Evolutionary conservation across 2,888 invertebrate species (phyloP), one percentile per base, ranked within the genome.

Genomic region (Drosophila affinis): DNA sequence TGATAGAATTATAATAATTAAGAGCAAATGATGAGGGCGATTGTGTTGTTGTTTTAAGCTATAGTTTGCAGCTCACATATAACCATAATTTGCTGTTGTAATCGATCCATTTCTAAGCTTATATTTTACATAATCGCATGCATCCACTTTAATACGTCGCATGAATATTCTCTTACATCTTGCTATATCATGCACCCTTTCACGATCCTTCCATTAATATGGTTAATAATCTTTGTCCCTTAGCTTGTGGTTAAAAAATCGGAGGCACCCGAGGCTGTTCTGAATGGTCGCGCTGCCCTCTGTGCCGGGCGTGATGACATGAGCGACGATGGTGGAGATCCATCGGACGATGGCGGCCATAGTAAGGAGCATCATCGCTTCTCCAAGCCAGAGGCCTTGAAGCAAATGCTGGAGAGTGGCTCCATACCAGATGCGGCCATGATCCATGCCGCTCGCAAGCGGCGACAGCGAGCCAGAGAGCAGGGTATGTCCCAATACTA

Each of bases 371-470:
- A 80, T 1, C 94, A 94, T 88, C 93, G 93, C 77, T 95, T 95
- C 87, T 93, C 93, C 14, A 93, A 93, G 83, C 93, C 94, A 0
- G 96, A 96, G 90, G 94, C 95, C 76, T 95, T 97, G 87, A 95
- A 96, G 90, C 95, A 95, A 85, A 95, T 97, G 82, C 93, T 97
- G 75, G 96, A 96, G 92, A 96, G 96, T 90, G 98, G 98, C 17
- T 96, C 95, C 79, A 99, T 99, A 90, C 99, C 99, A 10, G 99
- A 99, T 93, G 99, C 99, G 10, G 98, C 98, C 59, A 96, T 98
- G 94, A 99, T 99, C 91, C 99, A 99, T 93, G 98, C 98, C 78
- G 98, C 98, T 12, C 94, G 98, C 89, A 99, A 99, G 93, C 95
- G 97, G 74, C 94, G 99, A 87, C 99, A 99, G 93, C 95, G 97